Base-by-base conservation (phyloP, 2,888 invertebrate genomes). In the Epirrita christyi region DNA sequence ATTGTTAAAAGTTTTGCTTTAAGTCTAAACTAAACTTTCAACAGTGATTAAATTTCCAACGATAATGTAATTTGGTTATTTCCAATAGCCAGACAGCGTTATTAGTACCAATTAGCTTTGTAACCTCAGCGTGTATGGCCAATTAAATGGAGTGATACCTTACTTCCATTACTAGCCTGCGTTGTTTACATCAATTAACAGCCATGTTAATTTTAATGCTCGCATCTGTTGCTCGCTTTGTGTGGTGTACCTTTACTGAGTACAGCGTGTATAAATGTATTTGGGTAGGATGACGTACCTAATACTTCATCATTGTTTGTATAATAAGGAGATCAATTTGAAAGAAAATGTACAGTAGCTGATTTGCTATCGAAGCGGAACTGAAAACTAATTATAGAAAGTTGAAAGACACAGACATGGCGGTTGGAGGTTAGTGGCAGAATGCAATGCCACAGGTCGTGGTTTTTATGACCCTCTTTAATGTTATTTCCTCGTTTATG, bases 71-170 rank as follows among this genome's bases (percentile, higher is more conserved):
- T 81, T 76, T 73, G 75, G 65, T 75, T 75, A 80, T 77, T 81
- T 79, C 76, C 77, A 81, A 84, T 83, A 76, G 75, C 76, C 72
- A 80, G 76, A 68, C 79, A 80, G 86, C 80, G 80, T 86, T 88
- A 88, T 90, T 91, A 90, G 86, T 84, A 78, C 84, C 88, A 90
- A 90, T 92, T 90, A 90, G 82, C 87, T 82, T 70, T 74, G 86
- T 82, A 88, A 89, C 91, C 91, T 90, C 90, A 86, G 84, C 88
- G 81, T 88, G 83, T 88, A 88, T 84, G 85, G 81, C 75, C 88
- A 89, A 90, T 90, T 92, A 90, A 89, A 87, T 81, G 83, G 88
- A 89, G 88, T 89, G 88, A 90, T 90, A 88, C 88, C 87, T 85
- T 84, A 81, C 87, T 85, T 90, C 91, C 90, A 91, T 91, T 91